phyloP scores from a whole-genome alignment of 2,113 vertebrate species.

The Scartelaos histophorus region DNA sequence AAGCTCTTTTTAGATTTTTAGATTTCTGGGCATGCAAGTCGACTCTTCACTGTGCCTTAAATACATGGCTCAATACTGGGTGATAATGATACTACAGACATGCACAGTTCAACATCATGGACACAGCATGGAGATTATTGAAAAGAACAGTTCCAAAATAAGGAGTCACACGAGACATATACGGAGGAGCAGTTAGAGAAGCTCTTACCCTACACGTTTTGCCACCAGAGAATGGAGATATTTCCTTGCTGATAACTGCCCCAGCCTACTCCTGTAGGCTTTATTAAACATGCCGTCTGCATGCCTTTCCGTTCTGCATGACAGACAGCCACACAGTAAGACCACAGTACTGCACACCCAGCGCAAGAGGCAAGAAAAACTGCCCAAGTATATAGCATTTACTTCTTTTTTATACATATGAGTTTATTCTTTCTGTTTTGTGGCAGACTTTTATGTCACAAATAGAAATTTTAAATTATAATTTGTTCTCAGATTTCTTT shows the following conservation, averaged over 20 bases:
- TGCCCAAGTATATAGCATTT: background rate
- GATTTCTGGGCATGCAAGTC: slow-evolving; percentile 18
- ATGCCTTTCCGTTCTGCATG: slow-evolving; percentile 84
- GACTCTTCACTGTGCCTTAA: slow-evolving; percentile 21
- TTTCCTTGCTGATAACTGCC: slow-evolving; percentile 90
- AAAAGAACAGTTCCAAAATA: slow-evolving; percentile 28
- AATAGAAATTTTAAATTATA: background rate
- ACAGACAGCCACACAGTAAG: slow-evolving; percentile 71
- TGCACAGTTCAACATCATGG: slow-evolving; percentile 40
- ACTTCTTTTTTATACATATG: background rate
- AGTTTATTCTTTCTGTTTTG: background rate
- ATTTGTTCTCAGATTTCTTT: background rate
- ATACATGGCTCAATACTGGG: background rate
- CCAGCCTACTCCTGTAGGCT: slow-evolving; percentile 92
- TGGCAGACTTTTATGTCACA: background rate
- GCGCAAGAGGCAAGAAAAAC: slow-evolving; percentile 49
- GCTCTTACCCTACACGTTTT: slow-evolving; percentile 91
- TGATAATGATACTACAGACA: slow-evolving; percentile 46
- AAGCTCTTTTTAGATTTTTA: background rate
- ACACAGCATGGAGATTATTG: slow-evolving; percentile 35
- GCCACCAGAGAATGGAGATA: slow-evolving; percentile 91
- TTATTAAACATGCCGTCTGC: slow-evolving; percentile 92
- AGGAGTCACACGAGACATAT: slow-evolving; percentile 37
- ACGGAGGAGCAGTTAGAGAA: slow-evolving; percentile 42
- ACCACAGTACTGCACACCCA: slow-evolving; percentile 65